Percentiles rank a stretch among this genome's conserved stretches.
Evolutionary conservation across 2,113 vertebrate species (phyloP).

Genomic region (Callopanchax toddi): DNA sequence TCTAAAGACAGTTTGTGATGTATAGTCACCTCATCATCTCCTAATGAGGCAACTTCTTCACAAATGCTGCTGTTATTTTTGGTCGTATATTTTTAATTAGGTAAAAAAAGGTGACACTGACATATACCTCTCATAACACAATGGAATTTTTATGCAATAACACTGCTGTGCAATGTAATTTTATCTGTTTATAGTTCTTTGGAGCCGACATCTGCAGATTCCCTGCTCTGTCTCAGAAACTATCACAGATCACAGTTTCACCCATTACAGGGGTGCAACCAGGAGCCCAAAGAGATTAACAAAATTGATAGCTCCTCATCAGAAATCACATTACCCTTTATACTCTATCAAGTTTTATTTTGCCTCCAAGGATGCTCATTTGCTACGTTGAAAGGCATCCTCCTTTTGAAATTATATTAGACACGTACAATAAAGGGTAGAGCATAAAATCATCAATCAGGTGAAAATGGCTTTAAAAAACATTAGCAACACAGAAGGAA

Average conservation of each 20-base stretch:
- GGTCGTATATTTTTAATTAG: neutral
- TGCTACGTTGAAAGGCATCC: slow-evolving; percentile 37
- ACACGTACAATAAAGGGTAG: slow-evolving; percentile 19
- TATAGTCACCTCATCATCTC: neutral
- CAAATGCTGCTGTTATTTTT: neutral
- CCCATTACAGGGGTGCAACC: slow-evolving; percentile 9
- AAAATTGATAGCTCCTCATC: slow-evolving; percentile 53
- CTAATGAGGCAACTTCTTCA: slow-evolving; percentile 1
- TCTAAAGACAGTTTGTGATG: slow-evolving; percentile 7
- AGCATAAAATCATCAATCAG: slow-evolving; percentile 45
- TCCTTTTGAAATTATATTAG: slow-evolving; percentile 44
- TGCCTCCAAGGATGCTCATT: slow-evolving; percentile 50
- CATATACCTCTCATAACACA: neutral
- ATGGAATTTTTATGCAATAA: neutral
- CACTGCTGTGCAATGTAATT: neutral
- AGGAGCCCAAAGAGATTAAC: slow-evolving; percentile 37
- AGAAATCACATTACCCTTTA: slow-evolving; percentile 56
- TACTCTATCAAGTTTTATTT: slow-evolving; percentile 62
- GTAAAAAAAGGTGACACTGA: neutral
- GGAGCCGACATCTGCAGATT: neutral
- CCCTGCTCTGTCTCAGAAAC: slow-evolving; percentile 5
- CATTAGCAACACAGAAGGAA: neutral
- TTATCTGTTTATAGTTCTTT: neutral
- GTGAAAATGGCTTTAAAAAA: slow-evolving; percentile 31
- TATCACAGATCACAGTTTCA: slow-evolving; percentile 11